These are phyloP conservation scores for Cossypha polioptera DNA, from an alignment of 2,797 vertebrate species.

Conservation along the genomic window DNA sequence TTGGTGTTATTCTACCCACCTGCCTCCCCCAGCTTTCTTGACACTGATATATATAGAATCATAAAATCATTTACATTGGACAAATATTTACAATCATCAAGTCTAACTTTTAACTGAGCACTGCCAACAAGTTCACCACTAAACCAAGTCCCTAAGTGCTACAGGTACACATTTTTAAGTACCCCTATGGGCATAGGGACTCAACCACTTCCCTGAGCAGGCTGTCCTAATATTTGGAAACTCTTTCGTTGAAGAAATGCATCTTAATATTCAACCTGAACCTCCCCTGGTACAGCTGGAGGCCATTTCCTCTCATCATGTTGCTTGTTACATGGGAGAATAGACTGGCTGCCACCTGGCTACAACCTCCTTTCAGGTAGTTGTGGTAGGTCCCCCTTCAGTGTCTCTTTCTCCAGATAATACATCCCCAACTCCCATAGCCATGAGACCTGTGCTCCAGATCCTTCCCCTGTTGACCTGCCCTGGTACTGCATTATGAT, in stretches of 20 bases:
- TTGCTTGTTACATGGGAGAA: background rate
- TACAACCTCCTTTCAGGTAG: background rate
- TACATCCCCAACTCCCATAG: background rate
- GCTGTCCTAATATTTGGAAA: background rate
- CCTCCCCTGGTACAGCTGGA: background rate
- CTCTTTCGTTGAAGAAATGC: background rate
- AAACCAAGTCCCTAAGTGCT: background rate
- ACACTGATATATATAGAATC: background rate
- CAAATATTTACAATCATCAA: background rate
- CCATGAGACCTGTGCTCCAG: background rate
- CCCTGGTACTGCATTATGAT: background rate
- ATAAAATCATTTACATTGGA: background rate
- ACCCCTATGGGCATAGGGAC: background rate
- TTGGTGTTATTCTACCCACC: background rate
- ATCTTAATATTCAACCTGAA: background rate
- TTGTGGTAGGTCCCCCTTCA: background rate
- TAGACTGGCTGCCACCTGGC: background rate
- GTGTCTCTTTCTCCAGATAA: background rate
- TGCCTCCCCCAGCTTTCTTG: background rate
- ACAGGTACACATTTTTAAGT: accelerated
- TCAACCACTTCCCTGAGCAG: background rate
- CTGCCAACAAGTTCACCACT: background rate
- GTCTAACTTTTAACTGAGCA: background rate
- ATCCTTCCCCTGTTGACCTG: background rate
- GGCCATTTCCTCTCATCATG: background rate